Percentiles rank a stretch among this genome's conserved stretches.
Evolutionary conservation across 2,113 vertebrate species (phyloP).

Genomic region (Sitta europaea): DNA sequence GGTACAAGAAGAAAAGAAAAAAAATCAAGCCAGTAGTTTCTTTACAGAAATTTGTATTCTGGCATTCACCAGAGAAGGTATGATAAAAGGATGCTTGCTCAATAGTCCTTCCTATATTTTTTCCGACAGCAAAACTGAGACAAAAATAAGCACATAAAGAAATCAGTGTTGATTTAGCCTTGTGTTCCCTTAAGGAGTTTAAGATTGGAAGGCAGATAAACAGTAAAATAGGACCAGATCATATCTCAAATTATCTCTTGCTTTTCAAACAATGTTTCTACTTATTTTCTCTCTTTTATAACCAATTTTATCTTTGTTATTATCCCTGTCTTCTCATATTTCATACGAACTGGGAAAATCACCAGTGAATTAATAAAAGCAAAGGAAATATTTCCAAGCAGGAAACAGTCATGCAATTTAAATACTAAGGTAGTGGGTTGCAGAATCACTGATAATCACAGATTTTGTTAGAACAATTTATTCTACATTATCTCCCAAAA

Average conservation of each 20-base stretch:
- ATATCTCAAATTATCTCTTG: background rate
- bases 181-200: background rate
- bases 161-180: background rate
- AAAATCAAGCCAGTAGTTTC: background rate
- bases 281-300: slow-evolving; percentile 11
- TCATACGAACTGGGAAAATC: background rate
- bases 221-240: background rate
- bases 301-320: background rate
- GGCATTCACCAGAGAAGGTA: background rate
- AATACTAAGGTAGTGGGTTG: background rate
- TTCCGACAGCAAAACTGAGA: background rate
- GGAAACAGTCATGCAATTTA: background rate
- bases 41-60: background rate
- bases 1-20: background rate
- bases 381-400: background rate
- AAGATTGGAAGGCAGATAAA: background rate
- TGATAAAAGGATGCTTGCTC: background rate
- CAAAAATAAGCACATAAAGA: background rate
- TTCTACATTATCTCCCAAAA: background rate
- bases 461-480: background rate
- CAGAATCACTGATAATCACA: background rate
- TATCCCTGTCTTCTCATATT: background rate
- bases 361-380: background rate
- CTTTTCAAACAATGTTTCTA: background rate
- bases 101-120: background rate